These are phyloP conservation scores for Eupithecia subumbrata DNA, from an alignment of 2,888 invertebrate species.

Conservation along the genomic window DNA sequence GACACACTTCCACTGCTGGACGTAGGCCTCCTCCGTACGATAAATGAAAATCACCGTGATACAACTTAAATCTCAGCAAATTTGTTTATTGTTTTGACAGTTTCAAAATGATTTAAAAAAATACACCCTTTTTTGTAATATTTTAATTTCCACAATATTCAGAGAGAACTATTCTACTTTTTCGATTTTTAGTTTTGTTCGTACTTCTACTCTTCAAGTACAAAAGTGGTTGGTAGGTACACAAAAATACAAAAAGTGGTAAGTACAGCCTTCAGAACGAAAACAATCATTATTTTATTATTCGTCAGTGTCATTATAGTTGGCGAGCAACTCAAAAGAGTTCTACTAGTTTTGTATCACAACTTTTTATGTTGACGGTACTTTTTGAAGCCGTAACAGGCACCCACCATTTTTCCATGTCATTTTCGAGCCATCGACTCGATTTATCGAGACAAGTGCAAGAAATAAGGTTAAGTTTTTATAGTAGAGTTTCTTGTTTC, in stretches of 20 bases:
- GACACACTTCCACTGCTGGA: no score
- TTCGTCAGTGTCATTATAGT: neutral
- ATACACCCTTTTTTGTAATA: no score
- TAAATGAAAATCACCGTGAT: no score
- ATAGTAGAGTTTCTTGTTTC: constrained; percentile 14
- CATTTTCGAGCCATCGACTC: constrained; percentile 31
- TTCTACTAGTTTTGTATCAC: neutral
- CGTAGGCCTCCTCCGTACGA: no score
- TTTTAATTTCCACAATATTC: neutral
- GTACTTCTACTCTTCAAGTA: neutral
- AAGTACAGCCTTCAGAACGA: no score
- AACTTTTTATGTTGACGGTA: neutral
- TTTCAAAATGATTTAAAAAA: no score
- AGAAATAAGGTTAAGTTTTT: constrained; percentile 26
- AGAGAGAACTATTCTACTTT: neutral
- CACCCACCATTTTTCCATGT: constrained; percentile 29
- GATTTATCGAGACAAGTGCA: constrained; percentile 28
- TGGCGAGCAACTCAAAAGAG: neutral
- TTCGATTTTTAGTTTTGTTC: neutral
- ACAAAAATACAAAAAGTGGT: no score
- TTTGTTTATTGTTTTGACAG: no score
- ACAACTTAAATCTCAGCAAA: no score
- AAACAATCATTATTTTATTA: no score
- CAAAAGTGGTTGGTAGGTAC: neutral
- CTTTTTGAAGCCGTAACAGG: constrained; percentile 8